Conservation (phyloP, 2,888 invertebrate genomes). For the Lymantria monacha region DNA sequence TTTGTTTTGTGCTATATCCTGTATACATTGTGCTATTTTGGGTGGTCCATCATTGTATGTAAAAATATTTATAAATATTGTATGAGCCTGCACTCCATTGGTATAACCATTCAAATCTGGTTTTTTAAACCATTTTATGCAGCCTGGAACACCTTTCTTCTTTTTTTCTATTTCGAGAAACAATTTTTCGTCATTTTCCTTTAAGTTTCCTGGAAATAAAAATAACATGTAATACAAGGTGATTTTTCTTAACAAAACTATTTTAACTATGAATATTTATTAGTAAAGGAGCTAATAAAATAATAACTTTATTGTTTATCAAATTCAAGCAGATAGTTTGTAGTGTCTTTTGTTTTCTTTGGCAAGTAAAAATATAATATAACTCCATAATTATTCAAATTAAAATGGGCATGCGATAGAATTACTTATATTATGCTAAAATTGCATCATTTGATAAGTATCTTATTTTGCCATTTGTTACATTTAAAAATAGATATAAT, state of each 20-base stretch:
- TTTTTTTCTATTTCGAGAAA: slow-evolving; percentile 78
- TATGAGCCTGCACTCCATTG: slow-evolving; percentile 79
- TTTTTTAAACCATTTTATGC: slow-evolving; percentile 80
- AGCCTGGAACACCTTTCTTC: slow-evolving; percentile 77
- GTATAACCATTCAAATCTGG: slow-evolving; percentile 75
- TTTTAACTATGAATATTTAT: background rate
- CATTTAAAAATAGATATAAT: too few relatives aligned
- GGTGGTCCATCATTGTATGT: slow-evolving; percentile 74
- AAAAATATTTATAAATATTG: slow-evolving; percentile 83
- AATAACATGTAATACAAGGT: background rate
- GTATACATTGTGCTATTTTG: slow-evolving; percentile 73
- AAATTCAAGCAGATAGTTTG: too few relatives aligned
- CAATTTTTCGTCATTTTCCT: slow-evolving; percentile 78
- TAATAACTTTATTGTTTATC: too few relatives aligned
- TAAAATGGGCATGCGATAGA: too few relatives aligned
- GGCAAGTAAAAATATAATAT: too few relatives aligned
- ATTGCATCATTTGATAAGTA: too few relatives aligned
- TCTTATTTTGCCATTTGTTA: too few relatives aligned
- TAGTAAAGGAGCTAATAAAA: background rate
- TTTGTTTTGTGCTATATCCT: slow-evolving; percentile 59
- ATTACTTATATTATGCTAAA: too few relatives aligned
- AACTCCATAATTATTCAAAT: too few relatives aligned
- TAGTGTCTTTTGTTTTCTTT: too few relatives aligned
- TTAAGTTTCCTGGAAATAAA: slow-evolving; percentile 76
- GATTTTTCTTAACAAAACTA: background rate